phyloP scores from a whole-genome alignment of 1,140 invertebrate species.

The Geopemphigus sp. region DNA sequence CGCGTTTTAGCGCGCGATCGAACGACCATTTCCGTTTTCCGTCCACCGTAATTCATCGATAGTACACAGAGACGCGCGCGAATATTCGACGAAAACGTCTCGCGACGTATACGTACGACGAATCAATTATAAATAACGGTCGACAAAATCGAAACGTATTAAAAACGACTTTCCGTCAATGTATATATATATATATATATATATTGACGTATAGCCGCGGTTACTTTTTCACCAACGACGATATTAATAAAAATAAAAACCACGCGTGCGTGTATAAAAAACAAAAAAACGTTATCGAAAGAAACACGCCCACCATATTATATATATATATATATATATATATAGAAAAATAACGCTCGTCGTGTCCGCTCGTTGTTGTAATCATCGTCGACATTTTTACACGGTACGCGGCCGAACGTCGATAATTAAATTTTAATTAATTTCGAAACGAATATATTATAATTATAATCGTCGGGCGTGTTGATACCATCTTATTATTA shows the following conservation, averaged over 20 bases:
- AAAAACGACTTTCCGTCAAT: not conserved
- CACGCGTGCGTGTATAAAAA: too few relatives aligned
- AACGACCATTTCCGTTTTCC: too few relatives aligned
- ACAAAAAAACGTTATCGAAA: slow-evolving; percentile 26
- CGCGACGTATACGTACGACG: too few relatives aligned
- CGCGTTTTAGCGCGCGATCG: too few relatives aligned
- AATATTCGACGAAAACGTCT: too few relatives aligned
- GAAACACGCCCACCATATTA: slow-evolving; percentile 14
- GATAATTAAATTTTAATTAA: slow-evolving; percentile 45
- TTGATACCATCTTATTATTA: slow-evolving; percentile 21
- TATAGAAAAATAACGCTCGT: slow-evolving; percentile 10
- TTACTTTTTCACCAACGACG: slow-evolving; percentile 13
- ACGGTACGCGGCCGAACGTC: not conserved
- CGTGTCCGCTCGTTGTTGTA: not conserved
- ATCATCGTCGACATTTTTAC: slow-evolving; percentile 20
- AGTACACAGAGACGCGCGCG: too few relatives aligned
- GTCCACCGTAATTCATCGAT: too few relatives aligned
- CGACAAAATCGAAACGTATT: not conserved
- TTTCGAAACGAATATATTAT: slow-evolving; percentile 31
- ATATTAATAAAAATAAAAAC: not conserved
- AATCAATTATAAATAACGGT: not conserved
- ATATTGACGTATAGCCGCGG: not conserved
- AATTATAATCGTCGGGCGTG: slow-evolving; percentile 22
- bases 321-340: too few relatives aligned
- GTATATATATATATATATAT: too few relatives aligned